Evolutionary conservation across 2,888 invertebrate species (phyloP).

Genomic region (Sisyra terminalis): DNA sequence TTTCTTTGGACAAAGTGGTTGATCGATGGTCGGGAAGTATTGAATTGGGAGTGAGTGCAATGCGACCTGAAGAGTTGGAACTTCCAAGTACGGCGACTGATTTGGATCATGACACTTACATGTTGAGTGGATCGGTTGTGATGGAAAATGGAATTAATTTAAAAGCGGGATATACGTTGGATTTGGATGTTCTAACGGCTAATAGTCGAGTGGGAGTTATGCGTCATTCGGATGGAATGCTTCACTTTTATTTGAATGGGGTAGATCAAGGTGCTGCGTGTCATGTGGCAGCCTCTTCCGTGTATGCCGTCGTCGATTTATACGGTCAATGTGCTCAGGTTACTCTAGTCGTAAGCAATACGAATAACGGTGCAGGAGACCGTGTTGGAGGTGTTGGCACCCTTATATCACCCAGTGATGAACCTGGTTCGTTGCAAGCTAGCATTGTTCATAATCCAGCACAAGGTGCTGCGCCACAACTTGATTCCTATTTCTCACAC

Average conservation of each 20-base stretch:
- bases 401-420: slow-evolving; percentile 23
- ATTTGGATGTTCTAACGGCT: slow-evolving; percentile 64
- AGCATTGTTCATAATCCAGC: slow-evolving; percentile 7
- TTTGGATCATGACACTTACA: slow-evolving; percentile 80
- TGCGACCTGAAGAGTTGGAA: slow-evolving; percentile 79
- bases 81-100: slow-evolving; percentile 83
- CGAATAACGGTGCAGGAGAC: slow-evolving; percentile 3
- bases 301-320: slow-evolving; percentile 88
- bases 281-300: slow-evolving; percentile 56
- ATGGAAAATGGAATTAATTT: slow-evolving; percentile 82
- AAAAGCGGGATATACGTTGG: slow-evolving; percentile 68
- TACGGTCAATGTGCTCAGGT: slow-evolving; percentile 93
- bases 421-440: slow-evolving; percentile 22
- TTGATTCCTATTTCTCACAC: slow-evolving; percentile 5
- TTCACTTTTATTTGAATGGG: slow-evolving; percentile 77
- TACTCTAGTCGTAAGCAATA: slow-evolving; percentile 15
- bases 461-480: neutral
- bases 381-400: slow-evolving; percentile 15
- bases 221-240: slow-evolving; percentile 65
- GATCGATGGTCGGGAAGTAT: slow-evolving; percentile 88
- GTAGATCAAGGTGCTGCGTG: slow-evolving; percentile 78
- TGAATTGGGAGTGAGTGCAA: slow-evolving; percentile 77
- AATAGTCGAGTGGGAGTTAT: slow-evolving; percentile 77
- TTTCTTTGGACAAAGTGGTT: slow-evolving; percentile 77
- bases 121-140: slow-evolving; percentile 79